Conservation (phyloP, 2,113 vertebrate species). For the Campylorhamphus procurvoides region DNA sequence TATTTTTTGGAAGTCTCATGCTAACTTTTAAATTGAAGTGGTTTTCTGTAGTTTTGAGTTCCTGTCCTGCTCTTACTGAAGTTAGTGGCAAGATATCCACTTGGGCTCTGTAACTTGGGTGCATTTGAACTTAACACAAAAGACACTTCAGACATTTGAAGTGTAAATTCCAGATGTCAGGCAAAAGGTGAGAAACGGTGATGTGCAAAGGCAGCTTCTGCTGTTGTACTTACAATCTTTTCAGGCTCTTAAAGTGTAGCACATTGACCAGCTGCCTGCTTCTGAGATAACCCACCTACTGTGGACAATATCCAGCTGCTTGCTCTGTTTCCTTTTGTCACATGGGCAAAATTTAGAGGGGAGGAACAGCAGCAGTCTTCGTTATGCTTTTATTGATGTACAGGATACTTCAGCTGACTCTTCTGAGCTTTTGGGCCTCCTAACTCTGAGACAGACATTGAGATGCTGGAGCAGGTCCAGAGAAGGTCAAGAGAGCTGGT, state of each 20-base stretch:
- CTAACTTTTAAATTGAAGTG: slow-evolving; percentile 29
- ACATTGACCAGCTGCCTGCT: background rate
- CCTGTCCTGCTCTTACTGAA: background rate
- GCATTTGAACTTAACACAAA: background rate
- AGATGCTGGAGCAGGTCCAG: background rate
- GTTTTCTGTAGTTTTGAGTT: slow-evolving; percentile 23
- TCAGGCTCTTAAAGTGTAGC: background rate
- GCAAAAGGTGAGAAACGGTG: background rate
- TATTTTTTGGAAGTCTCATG: background rate
- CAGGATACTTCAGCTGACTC: background rate
- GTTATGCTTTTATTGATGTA: background rate
- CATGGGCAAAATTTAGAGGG: background rate
- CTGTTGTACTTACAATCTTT: background rate
- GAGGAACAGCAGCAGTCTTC: background rate
- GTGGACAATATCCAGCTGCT: background rate
- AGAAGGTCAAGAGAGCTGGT: background rate
- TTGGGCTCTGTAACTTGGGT: background rate
- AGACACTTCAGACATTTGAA: background rate
- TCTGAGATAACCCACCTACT: background rate
- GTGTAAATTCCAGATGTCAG: background rate
- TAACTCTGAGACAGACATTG: background rate
- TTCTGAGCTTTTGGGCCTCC: background rate
- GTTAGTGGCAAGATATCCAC: background rate
- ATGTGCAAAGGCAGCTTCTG: background rate
- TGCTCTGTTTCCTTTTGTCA: background rate